Percentiles rank a stretch among this genome's conserved stretches.
phyloP scores from a whole-genome alignment of 1,140 invertebrate species.

The Drosophila paulistorum region DNA sequence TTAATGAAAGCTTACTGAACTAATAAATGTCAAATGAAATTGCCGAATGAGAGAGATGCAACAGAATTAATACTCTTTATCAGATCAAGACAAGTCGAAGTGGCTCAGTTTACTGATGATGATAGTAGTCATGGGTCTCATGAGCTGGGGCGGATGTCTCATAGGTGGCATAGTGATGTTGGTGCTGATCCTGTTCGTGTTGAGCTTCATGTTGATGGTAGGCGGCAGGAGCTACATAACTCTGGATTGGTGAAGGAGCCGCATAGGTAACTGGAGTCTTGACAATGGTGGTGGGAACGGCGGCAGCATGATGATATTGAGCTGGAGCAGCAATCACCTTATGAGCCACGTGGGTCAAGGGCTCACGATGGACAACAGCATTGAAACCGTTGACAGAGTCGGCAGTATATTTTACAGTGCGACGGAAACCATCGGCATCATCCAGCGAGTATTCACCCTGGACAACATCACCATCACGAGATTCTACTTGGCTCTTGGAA shows the following conservation, averaged over 20 bases:
- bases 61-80: constrained; percentile 58
- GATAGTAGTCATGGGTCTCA: constrained; percentile 70
- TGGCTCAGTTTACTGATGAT: constrained; percentile 53
- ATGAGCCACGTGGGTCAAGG: constrained; percentile 72
- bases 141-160: constrained; percentile 65
- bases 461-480: constrained; percentile 85
- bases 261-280: constrained; percentile 50
- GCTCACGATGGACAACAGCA: constrained; percentile 83
- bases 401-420: constrained; percentile 83
- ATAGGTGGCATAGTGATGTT: constrained; percentile 67
- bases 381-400: constrained; percentile 83
- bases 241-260: constrained; percentile 56
- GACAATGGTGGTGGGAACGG: constrained; percentile 41
- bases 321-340: constrained; percentile 59
- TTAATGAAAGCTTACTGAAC: constrained; percentile 43
- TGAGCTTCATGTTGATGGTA: constrained; percentile 53
- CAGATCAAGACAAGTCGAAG: constrained; percentile 20
- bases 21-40: constrained; percentile 44
- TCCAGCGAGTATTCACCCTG: constrained; percentile 79
- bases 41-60: constrained; percentile 45
- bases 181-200: constrained; percentile 46
- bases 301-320: constrained; percentile 60
- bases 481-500: constrained; percentile 85
- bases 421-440: constrained; percentile 82
- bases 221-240: constrained; percentile 37